Percentiles rank a stretch among this genome's conserved stretches.
phyloP scores from a whole-genome alignment of 1,140 invertebrate genomes.

The Leptinotarsa texana region DNA sequence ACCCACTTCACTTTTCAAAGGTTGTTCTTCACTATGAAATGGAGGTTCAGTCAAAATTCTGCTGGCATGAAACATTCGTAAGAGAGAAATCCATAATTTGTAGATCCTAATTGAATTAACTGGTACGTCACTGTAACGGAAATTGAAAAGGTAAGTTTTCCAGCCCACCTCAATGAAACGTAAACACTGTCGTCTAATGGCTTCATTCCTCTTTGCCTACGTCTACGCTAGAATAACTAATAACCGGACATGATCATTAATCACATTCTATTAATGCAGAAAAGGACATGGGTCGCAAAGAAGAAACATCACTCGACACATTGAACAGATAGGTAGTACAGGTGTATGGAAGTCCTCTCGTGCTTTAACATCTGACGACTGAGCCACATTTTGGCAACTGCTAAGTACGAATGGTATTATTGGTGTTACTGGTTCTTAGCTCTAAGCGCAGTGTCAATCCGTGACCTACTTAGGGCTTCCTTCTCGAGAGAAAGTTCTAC shows the following conservation, averaged over 20 bases:
- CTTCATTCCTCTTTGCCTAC: too few species aligned
- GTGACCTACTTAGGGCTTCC: slow-evolving; percentile 23
- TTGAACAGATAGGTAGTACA: background rate
- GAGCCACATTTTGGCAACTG: slow-evolving; percentile 7
- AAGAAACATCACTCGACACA: background rate
- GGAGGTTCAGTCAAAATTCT: too few species aligned
- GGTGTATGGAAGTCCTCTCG: background rate
- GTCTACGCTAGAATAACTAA: too few species aligned
- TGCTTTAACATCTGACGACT: background rate
- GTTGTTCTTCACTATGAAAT: too few species aligned
- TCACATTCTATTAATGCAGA: background rate
- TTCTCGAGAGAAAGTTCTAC: slow-evolving; percentile 23
- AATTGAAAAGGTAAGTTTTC: too few species aligned
- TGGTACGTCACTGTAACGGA: too few species aligned
- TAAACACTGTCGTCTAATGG: too few species aligned
- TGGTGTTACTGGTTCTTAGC: slow-evolving; percentile 23
- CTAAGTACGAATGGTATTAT: slow-evolving; percentile 5
- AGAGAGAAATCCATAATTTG: too few species aligned
- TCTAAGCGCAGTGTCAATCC: slow-evolving; percentile 22
- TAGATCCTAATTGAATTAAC: too few species aligned
- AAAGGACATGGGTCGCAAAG: background rate
- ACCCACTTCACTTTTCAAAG: too few species aligned
- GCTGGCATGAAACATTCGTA: too few species aligned
- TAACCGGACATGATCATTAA: background rate
- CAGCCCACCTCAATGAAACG: too few species aligned